A percentile compares a stretch with the other conserved stretches of the same genome.
Evolutionary conservation across 1,140 invertebrate genomes (phyloP).

Genomic region (Saccostrea echinata): DNA sequence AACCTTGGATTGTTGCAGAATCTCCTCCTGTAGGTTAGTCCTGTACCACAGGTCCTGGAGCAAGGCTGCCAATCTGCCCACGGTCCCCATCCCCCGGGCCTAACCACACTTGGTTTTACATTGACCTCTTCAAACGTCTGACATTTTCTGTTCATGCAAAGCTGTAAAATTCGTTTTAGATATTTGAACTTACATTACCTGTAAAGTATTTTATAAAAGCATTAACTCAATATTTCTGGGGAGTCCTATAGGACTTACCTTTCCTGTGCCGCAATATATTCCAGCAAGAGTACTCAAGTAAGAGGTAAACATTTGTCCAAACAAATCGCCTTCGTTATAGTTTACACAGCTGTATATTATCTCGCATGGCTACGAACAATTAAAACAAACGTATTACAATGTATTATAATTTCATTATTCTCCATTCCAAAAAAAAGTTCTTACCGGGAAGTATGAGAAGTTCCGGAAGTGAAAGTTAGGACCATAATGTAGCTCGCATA

Average conservation of each 20-base stretch:
- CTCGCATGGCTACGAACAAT: not conserved
- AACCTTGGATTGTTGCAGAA: slow-evolving; percentile 39
- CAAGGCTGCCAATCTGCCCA: too few species aligned
- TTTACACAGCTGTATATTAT: slow-evolving; percentile 33
- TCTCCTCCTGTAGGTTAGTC: too few species aligned
- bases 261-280: slow-evolving; percentile 28
- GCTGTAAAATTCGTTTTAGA: not conserved
- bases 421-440: not conserved
- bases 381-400: too few species aligned
- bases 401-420: too few species aligned
- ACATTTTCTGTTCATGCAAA: slow-evolving; percentile 37
- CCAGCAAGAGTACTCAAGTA: slow-evolving; percentile 1
- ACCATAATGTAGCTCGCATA: slow-evolving; percentile 40
- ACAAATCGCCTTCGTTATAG: not conserved
- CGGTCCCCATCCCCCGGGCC: too few species aligned
- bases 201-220: too few species aligned
- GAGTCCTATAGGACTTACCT: slow-evolving; percentile 11
- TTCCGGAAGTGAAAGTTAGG: slow-evolving; percentile 35
- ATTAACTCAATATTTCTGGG: too few species aligned
- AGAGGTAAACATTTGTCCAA: slow-evolving; percentile 23
- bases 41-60: too few species aligned
- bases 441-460: slow-evolving; percentile 32
- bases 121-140: not conserved
- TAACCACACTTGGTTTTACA: too few species aligned
- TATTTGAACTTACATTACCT: too few species aligned